Conservation (phyloP, 2,113 vertebrate species). For the Pseudolaguvia tuberculata region DNA sequence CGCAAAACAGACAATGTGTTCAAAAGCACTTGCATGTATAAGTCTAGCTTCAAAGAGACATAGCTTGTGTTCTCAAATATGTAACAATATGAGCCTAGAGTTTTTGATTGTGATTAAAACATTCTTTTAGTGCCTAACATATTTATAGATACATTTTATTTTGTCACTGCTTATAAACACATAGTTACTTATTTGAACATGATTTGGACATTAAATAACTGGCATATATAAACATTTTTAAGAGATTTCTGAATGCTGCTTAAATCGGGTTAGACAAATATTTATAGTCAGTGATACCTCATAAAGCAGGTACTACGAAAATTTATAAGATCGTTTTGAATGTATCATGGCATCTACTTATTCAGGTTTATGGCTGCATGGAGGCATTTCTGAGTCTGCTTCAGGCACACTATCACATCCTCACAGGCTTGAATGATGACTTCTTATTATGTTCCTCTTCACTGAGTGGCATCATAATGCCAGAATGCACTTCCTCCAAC, state of each 20-base stretch:
- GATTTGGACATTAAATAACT: not conserved
- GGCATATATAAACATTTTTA: not conserved
- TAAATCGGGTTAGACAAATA: not conserved
- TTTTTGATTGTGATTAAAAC: no score
- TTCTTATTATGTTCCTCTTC: constrained; percentile 44
- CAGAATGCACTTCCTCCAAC: constrained; percentile 10
- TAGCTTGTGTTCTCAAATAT: not conserved
- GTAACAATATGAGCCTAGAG: not conserved
- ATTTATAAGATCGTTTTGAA: constrained; percentile 25
- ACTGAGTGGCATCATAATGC: constrained; percentile 40
- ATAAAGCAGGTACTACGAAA: constrained; percentile 25
- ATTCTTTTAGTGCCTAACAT: not conserved
- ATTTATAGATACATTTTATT: not conserved
- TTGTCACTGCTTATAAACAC: not conserved
- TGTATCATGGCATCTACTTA: constrained; percentile 24
- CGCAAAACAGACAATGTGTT: constrained; percentile 20
- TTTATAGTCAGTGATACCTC: constrained; percentile 14
- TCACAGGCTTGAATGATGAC: constrained; percentile 30
- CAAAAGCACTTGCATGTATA: constrained; percentile 20
- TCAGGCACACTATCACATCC: constrained; percentile 33
- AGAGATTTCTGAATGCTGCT: not conserved
- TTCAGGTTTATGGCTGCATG: constrained; percentile 30
- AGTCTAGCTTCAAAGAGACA: constrained; percentile 13
- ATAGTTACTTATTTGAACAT: not conserved
- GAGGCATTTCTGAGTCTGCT: constrained; percentile 25